A percentile compares a stretch with the other conserved stretches of the same genome.
Evolutionary conservation across 2,797 vertebrate genomes (phyloP).

Genomic region (Brachymystax lenok): DNA sequence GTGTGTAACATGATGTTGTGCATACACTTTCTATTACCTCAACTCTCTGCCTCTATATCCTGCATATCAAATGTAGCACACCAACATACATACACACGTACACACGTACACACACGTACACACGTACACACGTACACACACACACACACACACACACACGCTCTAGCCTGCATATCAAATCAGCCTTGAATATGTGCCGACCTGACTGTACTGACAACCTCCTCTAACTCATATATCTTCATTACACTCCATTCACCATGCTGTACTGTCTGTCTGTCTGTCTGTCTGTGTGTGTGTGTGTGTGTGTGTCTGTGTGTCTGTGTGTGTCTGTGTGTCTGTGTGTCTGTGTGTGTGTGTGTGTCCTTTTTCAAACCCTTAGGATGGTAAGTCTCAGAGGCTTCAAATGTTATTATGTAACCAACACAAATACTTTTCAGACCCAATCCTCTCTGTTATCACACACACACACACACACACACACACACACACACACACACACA

Average conservation of each 20-base stretch:
- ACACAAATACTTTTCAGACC: not conserved
- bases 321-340: conserved; percentile 20
- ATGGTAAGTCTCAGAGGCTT: too few relatives aligned
- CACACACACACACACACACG: too few relatives aligned
- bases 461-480: conserved; percentile 35
- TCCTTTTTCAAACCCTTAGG: too few relatives aligned
- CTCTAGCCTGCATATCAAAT: conserved; percentile 56
- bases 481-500: conserved; percentile 18
- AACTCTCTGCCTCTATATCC: not conserved
- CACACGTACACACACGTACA: too few relatives aligned
- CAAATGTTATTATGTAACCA: not conserved
- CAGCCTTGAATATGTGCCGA: conserved; percentile 70
- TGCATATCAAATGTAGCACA: conserved; percentile 25
- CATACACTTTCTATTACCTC: not conserved
- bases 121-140: too few relatives aligned
- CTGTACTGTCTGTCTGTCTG: not conserved
- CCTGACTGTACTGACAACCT: conserved; percentile 49
- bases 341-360: conserved; percentile 3
- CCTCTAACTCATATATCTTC: conserved; percentile 69
- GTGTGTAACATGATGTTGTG: not conserved
- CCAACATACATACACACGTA: too few relatives aligned
- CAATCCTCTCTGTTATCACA: too few relatives aligned
- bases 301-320: conserved; percentile 14
- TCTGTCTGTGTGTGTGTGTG: conserved; percentile 1
- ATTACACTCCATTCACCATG: conserved; percentile 68